These are phyloP conservation scores for Philotrypesis tridentata DNA, from an alignment of 1,140 invertebrate species.

Conservation along the genomic window DNA sequence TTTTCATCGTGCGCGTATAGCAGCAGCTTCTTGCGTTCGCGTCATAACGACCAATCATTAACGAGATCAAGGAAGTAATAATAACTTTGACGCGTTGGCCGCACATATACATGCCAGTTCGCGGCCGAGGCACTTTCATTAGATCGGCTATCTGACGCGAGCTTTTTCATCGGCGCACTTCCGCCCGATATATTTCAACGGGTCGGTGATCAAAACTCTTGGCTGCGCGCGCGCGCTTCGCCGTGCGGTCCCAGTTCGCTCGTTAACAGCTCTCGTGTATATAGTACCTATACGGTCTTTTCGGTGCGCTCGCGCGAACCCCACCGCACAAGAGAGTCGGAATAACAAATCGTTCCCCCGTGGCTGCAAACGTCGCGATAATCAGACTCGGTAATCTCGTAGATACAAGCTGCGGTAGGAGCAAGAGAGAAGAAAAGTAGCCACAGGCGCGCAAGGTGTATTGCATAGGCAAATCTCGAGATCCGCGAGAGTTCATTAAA, in stretches of 20 bases:
- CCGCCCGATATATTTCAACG: conserved; percentile 42
- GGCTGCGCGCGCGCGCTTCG: background rate
- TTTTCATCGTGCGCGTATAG: background rate
- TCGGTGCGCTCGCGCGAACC: conserved; percentile 39
- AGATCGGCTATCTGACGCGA: conserved; percentile 26
- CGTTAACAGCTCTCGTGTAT: conserved; percentile 1
- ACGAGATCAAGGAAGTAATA: conserved; percentile 51
- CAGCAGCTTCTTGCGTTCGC: background rate
- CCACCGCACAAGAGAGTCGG: too few relatives aligned
- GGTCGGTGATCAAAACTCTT: conserved; percentile 26
- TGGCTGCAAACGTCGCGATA: conserved; percentile 66
- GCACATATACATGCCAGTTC: background rate
- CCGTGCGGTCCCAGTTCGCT: conserved; percentile 13
- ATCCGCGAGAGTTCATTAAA: background rate
- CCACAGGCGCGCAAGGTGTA: background rate
- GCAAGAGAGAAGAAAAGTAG: background rate
- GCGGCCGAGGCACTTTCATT: conserved; percentile 31
- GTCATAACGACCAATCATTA: conserved; percentile 43
- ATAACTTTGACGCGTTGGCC: conserved; percentile 45
- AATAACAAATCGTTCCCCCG: conserved; percentile 65
- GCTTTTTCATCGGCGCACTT: conserved; percentile 42
- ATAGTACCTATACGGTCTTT: conserved; percentile 5
- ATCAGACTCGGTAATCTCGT: conserved; percentile 62
- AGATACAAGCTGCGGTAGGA: background rate
- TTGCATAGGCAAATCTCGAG: background rate